phyloP scores from a whole-genome alignment of 2,113 vertebrate species.

The Oenanthe melanoleuca region DNA sequence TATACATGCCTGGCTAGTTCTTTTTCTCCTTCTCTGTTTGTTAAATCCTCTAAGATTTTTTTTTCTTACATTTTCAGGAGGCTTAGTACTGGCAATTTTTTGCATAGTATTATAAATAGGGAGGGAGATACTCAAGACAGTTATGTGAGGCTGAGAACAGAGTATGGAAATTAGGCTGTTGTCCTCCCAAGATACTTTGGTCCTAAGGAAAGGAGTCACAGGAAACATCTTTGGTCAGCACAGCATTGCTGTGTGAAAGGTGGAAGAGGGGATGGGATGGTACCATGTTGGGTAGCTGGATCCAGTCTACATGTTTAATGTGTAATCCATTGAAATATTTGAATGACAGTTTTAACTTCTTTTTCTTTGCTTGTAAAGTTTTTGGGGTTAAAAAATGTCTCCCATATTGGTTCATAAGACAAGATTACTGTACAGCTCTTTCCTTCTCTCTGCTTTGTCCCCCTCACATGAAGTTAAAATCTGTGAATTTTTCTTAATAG shows the following conservation, averaged over 20 bases:
- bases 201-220: not conserved
- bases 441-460: not conserved
- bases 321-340: not conserved
- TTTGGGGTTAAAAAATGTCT: not conserved
- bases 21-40: not conserved
- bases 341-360: not conserved
- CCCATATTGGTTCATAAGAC: not conserved
- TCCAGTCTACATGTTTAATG: accelerated
- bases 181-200: not conserved
- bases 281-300: not conserved
- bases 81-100: not conserved
- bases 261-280: not conserved
- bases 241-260: accelerated
- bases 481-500: not conserved
- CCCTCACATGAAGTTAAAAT: not conserved
- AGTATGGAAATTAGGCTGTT: not conserved
- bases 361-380: not conserved
- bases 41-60: not conserved
- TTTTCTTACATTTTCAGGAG: not conserved
- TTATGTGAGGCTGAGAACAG: not conserved
- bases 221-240: accelerated
- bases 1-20: not conserved
- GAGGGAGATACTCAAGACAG: accelerated
- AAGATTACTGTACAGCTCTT: not conserved
- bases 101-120: not conserved